Percentiles rank a stretch among this genome's conserved stretches.
Evolutionary conservation across 2,113 vertebrate genomes (phyloP).

Genomic region (Atherinomorus stipes): DNA sequence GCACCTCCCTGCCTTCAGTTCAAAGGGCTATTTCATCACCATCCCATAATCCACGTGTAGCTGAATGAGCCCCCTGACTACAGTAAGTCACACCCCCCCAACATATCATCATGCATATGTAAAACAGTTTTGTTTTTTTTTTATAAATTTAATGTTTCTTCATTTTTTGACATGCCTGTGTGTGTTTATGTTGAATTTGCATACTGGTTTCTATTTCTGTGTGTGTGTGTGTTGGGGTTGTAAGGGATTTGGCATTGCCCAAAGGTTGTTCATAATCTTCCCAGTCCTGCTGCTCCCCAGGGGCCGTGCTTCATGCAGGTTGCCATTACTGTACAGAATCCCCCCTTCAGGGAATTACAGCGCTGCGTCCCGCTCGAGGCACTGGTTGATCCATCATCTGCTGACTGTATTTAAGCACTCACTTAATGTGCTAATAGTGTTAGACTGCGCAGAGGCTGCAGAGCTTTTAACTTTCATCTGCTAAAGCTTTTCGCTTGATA

Average conservation of each 20-base stretch:
- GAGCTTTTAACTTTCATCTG: conserved; percentile 62
- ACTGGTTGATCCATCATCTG: conserved; percentile 72
- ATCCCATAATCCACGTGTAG: conserved; percentile 45
- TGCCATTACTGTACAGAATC: conserved; percentile 71
- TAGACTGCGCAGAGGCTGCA: conserved; percentile 51
- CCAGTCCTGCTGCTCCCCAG: conserved; percentile 61
- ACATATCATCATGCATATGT: conserved; percentile 25
- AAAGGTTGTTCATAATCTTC: conserved; percentile 68
- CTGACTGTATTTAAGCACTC: conserved; percentile 72
- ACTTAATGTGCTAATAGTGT: conserved; percentile 70
- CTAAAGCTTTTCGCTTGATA: conserved; percentile 43
- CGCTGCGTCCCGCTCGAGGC: conserved; percentile 57
- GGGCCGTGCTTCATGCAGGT: conserved; percentile 60
- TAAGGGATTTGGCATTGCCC: conserved; percentile 49
- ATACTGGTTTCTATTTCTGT: conserved; percentile 14
- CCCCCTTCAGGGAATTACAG: conserved; percentile 68
- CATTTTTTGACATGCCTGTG: not conserved
- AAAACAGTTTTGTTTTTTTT: not conserved
- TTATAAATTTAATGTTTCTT: not conserved
- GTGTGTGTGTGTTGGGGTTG: conserved; percentile 3
- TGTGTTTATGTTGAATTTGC: conserved; percentile 26
- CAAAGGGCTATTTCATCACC: conserved; percentile 61
- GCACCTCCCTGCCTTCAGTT: conserved; percentile 20
- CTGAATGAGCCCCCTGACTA: conserved; percentile 49
- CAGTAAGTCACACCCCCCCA: conserved; percentile 22